Evolutionary conservation across 92 coral and sea anemone genomes (phyloP).

Genomic region (Metridium senile): DNA sequence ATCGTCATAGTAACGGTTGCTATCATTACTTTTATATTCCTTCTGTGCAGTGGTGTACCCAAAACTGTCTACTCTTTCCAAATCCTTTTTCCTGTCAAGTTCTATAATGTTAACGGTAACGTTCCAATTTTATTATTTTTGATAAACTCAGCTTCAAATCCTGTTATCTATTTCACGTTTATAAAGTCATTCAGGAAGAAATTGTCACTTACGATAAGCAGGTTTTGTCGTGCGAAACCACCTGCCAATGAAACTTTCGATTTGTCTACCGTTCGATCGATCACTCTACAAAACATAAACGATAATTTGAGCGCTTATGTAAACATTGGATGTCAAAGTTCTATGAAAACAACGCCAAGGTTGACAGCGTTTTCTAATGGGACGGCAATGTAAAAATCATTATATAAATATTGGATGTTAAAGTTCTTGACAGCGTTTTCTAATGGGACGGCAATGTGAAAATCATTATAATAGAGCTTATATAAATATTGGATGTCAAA

Average conservation of each 20-base stretch:
- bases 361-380: neutral
- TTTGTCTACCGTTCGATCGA: neutral
- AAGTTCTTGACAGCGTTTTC: no score
- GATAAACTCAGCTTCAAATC: constrained; percentile 11
- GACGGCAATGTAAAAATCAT: no score
- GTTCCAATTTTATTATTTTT: constrained; percentile 15
- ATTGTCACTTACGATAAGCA: neutral
- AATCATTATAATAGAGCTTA: no score
- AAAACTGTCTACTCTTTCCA: neutral
- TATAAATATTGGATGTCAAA: constrained; percentile 1
- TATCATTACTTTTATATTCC: constrained; percentile 7
- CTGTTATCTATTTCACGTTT: constrained; percentile 8
- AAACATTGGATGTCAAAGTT: constrained; percentile 6
- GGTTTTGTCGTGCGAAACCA: neutral
- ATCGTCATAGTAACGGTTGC: neutral
- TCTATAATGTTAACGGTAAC: neutral
- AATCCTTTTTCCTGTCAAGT: neutral
- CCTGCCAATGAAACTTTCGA: neutral
- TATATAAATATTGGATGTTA: no score
- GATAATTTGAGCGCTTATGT: neutral
- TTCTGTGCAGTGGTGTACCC: constrained; percentile 14
- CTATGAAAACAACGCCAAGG: neutral
- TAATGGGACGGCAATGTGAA: no score
- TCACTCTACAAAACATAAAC: neutral
- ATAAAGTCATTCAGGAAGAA: constrained; percentile 17